A percentile compares a stretch with the other conserved stretches of the same genome.
Conservation (phyloP, 2,888 invertebrate genomes). For the Yponomeuta plumbellus region DNA sequence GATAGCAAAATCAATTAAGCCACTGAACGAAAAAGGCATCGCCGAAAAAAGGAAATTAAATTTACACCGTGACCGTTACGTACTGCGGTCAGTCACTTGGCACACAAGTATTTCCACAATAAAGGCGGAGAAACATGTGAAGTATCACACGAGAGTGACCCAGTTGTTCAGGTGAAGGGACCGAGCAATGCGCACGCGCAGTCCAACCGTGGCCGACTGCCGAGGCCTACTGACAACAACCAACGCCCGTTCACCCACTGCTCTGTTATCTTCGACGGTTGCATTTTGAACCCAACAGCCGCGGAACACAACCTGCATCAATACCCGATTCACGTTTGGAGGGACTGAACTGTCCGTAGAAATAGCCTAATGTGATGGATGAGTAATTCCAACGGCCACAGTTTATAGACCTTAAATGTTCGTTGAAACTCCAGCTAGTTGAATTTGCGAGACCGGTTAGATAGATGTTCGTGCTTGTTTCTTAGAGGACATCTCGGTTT, state of each 20-base stretch:
- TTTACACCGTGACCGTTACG: conserved; percentile 15
- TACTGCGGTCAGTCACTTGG: conserved; percentile 40
- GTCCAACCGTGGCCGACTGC: conserved; percentile 54
- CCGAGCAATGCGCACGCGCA: conserved; percentile 53
- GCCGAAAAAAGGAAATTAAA: conserved; percentile 7
- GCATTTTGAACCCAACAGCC: conserved; percentile 9
- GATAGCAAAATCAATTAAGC: conserved; percentile 46
- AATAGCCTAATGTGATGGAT: neutral
- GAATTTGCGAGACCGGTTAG: too few relatives aligned
- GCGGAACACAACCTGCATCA: neutral
- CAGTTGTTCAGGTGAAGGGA: conserved; percentile 33
- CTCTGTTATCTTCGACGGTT: conserved; percentile 58
- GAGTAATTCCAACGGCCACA: neutral
- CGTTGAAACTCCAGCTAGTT: neutral
- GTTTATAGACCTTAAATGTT: neutral
- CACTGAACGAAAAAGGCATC: conserved; percentile 40
- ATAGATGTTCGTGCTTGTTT: too few relatives aligned
- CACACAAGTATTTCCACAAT: conserved; percentile 52
- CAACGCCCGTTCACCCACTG: conserved; percentile 70
- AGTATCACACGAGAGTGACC: conserved; percentile 59
- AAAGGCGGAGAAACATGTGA: conserved; percentile 47
- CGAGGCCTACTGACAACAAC: conserved; percentile 57
- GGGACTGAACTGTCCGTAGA: neutral
- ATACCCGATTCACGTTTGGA: neutral
- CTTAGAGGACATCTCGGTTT: too few relatives aligned